Percentiles rank a stretch among this genome's conserved stretches.
Conservation (phyloP, 2,797 vertebrate genomes). For the Labeo calbasu region DNA sequence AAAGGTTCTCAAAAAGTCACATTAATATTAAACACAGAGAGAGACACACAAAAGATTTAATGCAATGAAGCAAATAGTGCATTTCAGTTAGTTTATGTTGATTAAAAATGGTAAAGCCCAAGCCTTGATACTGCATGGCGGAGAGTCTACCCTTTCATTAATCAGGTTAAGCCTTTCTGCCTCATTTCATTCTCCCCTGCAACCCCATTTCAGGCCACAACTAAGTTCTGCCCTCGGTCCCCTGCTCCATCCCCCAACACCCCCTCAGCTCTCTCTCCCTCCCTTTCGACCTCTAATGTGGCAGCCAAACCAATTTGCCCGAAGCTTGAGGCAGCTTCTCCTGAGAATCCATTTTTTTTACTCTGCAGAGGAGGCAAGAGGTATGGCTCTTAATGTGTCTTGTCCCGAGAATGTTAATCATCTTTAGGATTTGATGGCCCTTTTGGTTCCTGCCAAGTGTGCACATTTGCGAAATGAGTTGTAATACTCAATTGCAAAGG, state of each 20-base stretch:
- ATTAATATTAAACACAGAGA: not conserved
- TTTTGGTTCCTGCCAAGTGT: conserved; percentile 79
- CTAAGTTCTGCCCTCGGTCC: conserved; percentile 78
- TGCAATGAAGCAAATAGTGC: not conserved
- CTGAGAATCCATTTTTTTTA: conserved; percentile 84
- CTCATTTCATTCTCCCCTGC: conserved; percentile 73
- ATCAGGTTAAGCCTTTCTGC: conserved; percentile 91
- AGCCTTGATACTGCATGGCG: conserved; percentile 50
- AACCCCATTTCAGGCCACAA: conserved; percentile 51
- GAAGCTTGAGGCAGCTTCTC: conserved; percentile 87
- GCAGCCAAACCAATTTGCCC: conserved; percentile 97
- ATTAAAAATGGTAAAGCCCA: not conserved
- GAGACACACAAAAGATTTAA: not conserved
- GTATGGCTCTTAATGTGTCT: conserved; percentile 83
- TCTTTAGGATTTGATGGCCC: conserved; percentile 90
- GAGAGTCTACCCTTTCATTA: conserved; percentile 80
- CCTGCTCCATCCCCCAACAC: conserved; percentile 66
- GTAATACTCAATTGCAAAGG: conserved; percentile 86
- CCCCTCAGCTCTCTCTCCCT: conserved; percentile 65
- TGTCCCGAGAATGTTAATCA: conserved; percentile 94
- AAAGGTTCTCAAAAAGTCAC: not conserved
- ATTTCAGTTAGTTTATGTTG: conserved; percentile 11
- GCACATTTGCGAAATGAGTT: conserved; percentile 89
- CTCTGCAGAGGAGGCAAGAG: conserved; percentile 87
- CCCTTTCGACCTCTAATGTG: conserved; percentile 91